Percentiles rank a stretch among this genome's conserved stretches.
Evolutionary conservation across 2,888 invertebrate species (phyloP).

Genomic region (Synanthedon vespiformis): DNA sequence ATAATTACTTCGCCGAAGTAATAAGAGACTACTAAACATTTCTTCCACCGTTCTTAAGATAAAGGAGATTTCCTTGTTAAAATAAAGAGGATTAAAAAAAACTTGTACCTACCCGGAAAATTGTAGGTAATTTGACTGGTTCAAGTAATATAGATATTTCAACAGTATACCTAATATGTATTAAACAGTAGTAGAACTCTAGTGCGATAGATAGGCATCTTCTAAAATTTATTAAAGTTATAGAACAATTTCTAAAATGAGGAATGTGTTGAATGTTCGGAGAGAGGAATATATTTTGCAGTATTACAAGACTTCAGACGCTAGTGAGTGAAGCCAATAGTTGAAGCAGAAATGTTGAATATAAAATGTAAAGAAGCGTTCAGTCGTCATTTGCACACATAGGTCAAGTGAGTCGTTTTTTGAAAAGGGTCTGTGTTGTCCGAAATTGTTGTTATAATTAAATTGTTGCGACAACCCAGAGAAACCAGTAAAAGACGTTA

Average conservation of each 20-base stretch:
- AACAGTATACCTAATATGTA: constrained; percentile 15
- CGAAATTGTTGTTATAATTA: too few relatives aligned
- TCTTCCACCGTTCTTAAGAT: not conserved
- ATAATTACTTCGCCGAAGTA: not conserved
- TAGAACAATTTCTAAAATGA: constrained; percentile 38
- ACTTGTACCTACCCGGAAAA: not conserved
- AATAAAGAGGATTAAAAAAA: not conserved
- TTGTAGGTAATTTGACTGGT: constrained; percentile 21
- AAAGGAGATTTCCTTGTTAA: not conserved
- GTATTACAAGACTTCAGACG: constrained; percentile 25
- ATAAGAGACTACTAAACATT: not conserved
- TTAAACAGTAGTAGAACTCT: constrained; percentile 36
- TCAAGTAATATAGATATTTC: constrained; percentile 22
- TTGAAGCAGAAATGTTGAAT: too few relatives aligned
- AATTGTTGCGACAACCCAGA: too few relatives aligned
- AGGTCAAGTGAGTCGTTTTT: too few relatives aligned
- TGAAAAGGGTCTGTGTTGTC: too few relatives aligned
- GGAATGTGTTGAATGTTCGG: constrained; percentile 6
- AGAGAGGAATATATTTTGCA: constrained; percentile 30
- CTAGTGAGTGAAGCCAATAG: too few relatives aligned
- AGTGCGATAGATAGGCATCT: constrained; percentile 59
- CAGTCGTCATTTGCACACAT: too few relatives aligned
- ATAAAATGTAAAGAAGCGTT: too few relatives aligned
- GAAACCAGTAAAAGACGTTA: too few relatives aligned
- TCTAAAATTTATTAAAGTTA: constrained; percentile 69